phyloP scores from a whole-genome alignment of 2,888 invertebrate genomes.

The Napeogenes inachia region DNA sequence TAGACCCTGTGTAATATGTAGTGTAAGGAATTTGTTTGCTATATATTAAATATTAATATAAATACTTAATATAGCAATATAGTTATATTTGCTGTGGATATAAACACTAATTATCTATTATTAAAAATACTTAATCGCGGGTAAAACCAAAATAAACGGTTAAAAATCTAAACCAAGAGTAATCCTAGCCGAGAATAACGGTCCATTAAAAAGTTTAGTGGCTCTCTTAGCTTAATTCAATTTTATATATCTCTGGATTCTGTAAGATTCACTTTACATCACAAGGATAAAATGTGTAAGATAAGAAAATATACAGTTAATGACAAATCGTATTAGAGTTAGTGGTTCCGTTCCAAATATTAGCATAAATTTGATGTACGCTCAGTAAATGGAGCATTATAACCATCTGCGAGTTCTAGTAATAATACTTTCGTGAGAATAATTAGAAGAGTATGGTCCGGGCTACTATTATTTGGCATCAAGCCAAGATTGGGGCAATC shows the following conservation, averaged over 20 bases:
- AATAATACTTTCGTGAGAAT: conserved; percentile 22
- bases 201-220: conserved; percentile 17
- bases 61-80: too few relatives aligned
- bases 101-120: too few relatives aligned
- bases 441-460: conserved; percentile 23
- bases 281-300: conserved; percentile 11
- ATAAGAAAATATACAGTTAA: not conserved
- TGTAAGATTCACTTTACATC: conserved; percentile 18
- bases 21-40: too few relatives aligned
- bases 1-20: too few relatives aligned
- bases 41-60: too few relatives aligned
- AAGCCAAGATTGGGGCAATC: conserved; percentile 12
- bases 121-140: too few relatives aligned
- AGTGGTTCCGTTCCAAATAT: conserved; percentile 14
- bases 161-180: conserved; percentile 12
- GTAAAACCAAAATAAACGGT: not conserved
- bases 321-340: conserved; percentile 18
- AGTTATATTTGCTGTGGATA: too few relatives aligned
- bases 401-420: conserved; percentile 20
- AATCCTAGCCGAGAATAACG: conserved; percentile 19
- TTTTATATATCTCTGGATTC: conserved; percentile 17
- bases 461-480: conserved; percentile 16
- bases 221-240: conserved; percentile 22
- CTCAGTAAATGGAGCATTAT: conserved; percentile 17
- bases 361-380: conserved; percentile 22